Percentiles rank a stretch among this genome's conserved stretches.
These are phyloP conservation scores for Rugalucina vietnamica DNA, from an alignment of 2,888 invertebrate genomes.

Conservation along the genomic window DNA sequence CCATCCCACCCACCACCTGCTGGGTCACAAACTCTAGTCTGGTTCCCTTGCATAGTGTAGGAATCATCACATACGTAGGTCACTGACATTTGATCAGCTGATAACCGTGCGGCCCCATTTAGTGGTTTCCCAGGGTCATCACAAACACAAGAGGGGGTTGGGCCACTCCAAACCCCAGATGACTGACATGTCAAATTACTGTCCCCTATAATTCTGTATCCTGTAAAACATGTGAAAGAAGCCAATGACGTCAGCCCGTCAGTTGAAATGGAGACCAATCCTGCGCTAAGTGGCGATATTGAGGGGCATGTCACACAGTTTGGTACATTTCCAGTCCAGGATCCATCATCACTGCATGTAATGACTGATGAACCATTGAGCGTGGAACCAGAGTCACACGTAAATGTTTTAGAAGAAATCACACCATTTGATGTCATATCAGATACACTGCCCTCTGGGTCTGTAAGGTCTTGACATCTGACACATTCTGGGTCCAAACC, in stretches of 20 bases:
- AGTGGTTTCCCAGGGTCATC: background rate
- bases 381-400: background rate
- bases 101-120: background rate
- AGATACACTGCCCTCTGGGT: constrained; percentile 8
- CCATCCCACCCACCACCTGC: background rate
- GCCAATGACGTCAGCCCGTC: constrained; percentile 6
- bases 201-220: constrained; percentile 18
- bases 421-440: constrained; percentile 21
- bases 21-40: background rate
- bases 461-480: constrained; percentile 10
- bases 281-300: background rate
- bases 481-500: background rate
- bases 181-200: constrained; percentile 23
- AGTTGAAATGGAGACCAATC: background rate
- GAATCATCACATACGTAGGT: background rate
- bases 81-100: background rate
- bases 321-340: background rate
- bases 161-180: constrained; percentile 41
- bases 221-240: constrained; percentile 5
- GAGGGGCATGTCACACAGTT: background rate
- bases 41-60: background rate
- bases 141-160: constrained; percentile 31
- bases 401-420: background rate
- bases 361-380: background rate
- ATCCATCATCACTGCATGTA: background rate